Base-by-base conservation (phyloP, 1,140 invertebrate genomes). In the Papilio xuthus region DNA sequence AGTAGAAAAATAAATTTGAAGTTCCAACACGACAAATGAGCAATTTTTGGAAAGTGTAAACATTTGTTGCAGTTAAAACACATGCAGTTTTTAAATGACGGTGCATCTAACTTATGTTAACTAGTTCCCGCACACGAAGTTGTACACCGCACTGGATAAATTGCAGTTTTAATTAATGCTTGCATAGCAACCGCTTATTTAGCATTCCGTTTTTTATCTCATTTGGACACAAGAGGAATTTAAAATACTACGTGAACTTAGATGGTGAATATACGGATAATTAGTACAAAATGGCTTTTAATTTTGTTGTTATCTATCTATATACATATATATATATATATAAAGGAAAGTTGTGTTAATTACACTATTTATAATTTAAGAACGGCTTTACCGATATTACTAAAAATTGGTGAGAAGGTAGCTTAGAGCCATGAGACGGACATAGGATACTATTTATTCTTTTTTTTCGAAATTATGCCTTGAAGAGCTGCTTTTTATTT, bases 91-190 rank as follows among this genome's bases (percentile, higher is more conserved):
- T 50, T 67, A 28, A 67, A 67, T 67, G 60, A 67, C 60, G 60
- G 60, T 67, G 32, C 60, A 67, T 28, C 60, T 67, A 67, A 67
- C 12, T 67, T 67, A 67, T 28, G 60, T 67, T 67, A 67, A 67
- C 60, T 67, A 28, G 60, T 28, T 18, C 10, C 60, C 60, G 6
- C 60, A 67, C 60, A 67, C 60, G 69, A 70, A 37, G 69, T 73
- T 20, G 71, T 28, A 44, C 42, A 73, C 71, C 71, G 42, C 71
- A 73, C 20, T 84, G 84, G 85, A 86, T 87, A 85, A 87, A 89
- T 88, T 83, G 83, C 84, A 83, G 80, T 86, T 86, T 89, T 90
- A 87, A 89, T 89, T 88, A 89, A 83, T 83, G 83, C 79, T 73
- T 77, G 78, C 79, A 81, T 79, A 78, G 80, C 80, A 79, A 73